Evolutionary conservation across 2,797 vertebrate genomes (phyloP).

Genomic region (Acridotheres tristis): DNA sequence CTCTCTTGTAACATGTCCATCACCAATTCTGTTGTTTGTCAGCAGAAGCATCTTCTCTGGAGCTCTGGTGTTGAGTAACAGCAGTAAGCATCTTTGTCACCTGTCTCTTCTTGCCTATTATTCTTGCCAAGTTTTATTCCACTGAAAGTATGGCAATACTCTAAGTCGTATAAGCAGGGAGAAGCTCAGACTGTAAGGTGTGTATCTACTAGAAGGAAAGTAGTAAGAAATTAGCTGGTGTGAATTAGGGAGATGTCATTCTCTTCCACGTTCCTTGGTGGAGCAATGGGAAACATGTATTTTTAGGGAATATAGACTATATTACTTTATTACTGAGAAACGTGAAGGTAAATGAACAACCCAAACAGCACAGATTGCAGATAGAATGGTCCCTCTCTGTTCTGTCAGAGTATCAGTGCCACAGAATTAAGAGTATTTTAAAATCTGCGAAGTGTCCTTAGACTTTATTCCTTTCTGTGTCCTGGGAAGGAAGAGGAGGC

Average conservation of each 20-base stretch:
- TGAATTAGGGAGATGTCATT: neutral
- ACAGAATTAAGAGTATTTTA: neutral
- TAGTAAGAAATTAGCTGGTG: neutral
- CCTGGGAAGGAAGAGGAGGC: slow-evolving; percentile 89
- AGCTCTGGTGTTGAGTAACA: neutral
- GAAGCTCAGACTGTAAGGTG: neutral
- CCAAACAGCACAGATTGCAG: neutral
- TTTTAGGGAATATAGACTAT: neutral
- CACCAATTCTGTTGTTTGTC: neutral
- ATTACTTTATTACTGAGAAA: neutral
- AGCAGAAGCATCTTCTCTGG: neutral
- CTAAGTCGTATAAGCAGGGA: neutral
- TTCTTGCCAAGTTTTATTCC: neutral
- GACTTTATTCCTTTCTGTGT: slow-evolving; percentile 39
- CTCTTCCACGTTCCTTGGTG: neutral
- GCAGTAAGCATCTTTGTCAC: neutral
- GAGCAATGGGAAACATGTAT: neutral
- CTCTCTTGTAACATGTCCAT: neutral
- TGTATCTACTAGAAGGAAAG: neutral
- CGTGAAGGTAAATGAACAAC: neutral
- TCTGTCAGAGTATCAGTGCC: neutral
- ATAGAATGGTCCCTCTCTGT: neutral
- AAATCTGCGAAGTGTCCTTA: neutral
- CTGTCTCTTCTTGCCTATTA: neutral
- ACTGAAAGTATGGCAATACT: neutral